Evolutionary conservation across 2,113 vertebrate species (phyloP).

Genomic region (Alosa alosa): DNA sequence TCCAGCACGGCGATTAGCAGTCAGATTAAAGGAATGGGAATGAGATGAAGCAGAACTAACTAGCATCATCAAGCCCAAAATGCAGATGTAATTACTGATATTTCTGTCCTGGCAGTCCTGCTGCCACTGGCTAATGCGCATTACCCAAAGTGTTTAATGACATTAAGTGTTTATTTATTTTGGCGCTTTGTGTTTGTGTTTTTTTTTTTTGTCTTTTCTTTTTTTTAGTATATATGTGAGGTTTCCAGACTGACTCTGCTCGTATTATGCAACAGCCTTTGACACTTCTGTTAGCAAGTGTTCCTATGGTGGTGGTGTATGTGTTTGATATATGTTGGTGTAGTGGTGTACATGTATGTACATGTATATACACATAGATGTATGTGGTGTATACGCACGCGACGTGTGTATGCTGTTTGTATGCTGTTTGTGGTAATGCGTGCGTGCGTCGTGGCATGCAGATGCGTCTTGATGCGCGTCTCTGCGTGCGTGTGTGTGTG

Average conservation of each 20-base stretch:
- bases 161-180: constrained; percentile 24
- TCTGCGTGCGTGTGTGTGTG: neutral
- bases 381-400: neutral
- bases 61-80: constrained; percentile 23
- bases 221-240: constrained; percentile 33
- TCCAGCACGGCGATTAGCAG: constrained; percentile 28
- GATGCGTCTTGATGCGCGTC: no score
- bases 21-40: constrained; percentile 28
- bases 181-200: neutral
- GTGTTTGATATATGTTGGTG: no score
- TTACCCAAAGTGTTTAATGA: constrained; percentile 37
- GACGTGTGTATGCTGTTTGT: neutral
- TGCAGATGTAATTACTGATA: constrained; percentile 44
- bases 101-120: constrained; percentile 13
- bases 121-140: constrained; percentile 24
- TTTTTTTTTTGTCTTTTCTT: neutral
- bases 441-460: no score
- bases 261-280: constrained; percentile 19
- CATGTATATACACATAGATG: neutral
- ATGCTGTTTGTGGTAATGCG: neutral
- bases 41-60: constrained; percentile 39
- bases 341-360: neutral
- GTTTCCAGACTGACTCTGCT: constrained; percentile 21
- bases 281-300: constrained; percentile 27
- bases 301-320: neutral